Percentiles rank a stretch among this genome's conserved stretches.
Evolutionary conservation across 1,140 invertebrate genomes (phyloP).

Genomic region (Diachasmimorpha longicaudata): DNA sequence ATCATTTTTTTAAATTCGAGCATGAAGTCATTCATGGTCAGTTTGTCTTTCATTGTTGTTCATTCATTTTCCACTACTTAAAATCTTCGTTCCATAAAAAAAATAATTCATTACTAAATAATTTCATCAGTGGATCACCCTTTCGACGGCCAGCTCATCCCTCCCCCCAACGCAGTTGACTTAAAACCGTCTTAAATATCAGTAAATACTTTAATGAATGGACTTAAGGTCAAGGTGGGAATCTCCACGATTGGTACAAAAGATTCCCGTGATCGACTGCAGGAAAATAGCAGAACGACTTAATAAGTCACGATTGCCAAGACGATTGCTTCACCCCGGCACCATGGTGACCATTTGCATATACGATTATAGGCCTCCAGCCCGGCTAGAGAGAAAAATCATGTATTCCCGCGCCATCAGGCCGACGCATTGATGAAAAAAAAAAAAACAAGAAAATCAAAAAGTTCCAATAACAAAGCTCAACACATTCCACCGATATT

Average conservation of each 20-base stretch:
- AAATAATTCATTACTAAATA: too few relatives aligned
- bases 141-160: too few relatives aligned
- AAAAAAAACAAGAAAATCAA: neutral
- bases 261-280: constrained; percentile 52
- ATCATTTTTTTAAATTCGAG: neutral
- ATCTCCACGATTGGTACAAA: constrained; percentile 43
- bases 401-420: constrained; percentile 28
- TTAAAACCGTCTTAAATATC: neutral
- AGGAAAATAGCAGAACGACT: constrained; percentile 59
- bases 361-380: constrained; percentile 57
- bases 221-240: constrained; percentile 54
- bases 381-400: constrained; percentile 29
- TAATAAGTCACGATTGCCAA: constrained; percentile 60
- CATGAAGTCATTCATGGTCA: neutral
- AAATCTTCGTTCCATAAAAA: neutral
- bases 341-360: constrained; percentile 59
- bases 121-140: too few relatives aligned
- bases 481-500: neutral
- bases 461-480: neutral
- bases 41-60: too few relatives aligned
- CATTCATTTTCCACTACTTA: neutral
- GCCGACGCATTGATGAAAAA: neutral
- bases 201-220: neutral
- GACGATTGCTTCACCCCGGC: constrained; percentile 53
- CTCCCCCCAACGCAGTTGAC: too few relatives aligned